Evolutionary conservation across 2,797 vertebrate species (phyloP), one percentile per base, ranked within the genome.

Genomic region (Bufotes viridis): DNA sequence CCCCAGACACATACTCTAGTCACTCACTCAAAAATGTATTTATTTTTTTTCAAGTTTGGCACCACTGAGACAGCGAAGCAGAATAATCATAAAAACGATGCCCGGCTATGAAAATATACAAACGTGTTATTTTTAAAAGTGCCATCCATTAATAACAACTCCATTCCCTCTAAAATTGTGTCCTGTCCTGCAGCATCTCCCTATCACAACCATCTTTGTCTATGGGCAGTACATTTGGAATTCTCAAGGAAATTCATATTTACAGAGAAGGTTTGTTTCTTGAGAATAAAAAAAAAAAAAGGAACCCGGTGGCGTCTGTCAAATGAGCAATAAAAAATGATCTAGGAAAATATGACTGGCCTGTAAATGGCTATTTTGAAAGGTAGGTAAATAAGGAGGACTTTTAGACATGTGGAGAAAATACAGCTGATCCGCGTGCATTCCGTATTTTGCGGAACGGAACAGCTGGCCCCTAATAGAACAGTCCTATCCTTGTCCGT

Each of bases 191-290:
- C 24, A 49, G 17, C 81, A 75, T 76, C 58, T 15, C 13, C 22
- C 57, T 65, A 57, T 81, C 63, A 81, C 42, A 74, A 75, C 61
- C 58, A 85, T 85, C 78, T 58, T 69, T 75, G 76, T 89, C 58
- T 12, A 11, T 29, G 51, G 18, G 55, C 15, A 88, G 15, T 63
- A 75, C 4, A 49, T 78, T 74, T 10, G n/a, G 53, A 26, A 70
- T 13, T 70, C 15, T 42, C 53, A 72, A 20, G 76, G 82, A 89
- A 82, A 89, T 82, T 81, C 69, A 89, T 69, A 82, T 81, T 89
- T 78, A 86, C 87, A 85, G 83, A 88, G 82, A 18, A 5, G 53
- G 82, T 80, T 88, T 85, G 87, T 85, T 88, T 81, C 26, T 14
- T n/a, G 18, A 11, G 65, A 63, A 53, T 80, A 78, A 78, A 78